These are phyloP conservation scores for Huso huso DNA, from an alignment of 2,797 vertebrate genomes.

Conservation along the genomic window DNA sequence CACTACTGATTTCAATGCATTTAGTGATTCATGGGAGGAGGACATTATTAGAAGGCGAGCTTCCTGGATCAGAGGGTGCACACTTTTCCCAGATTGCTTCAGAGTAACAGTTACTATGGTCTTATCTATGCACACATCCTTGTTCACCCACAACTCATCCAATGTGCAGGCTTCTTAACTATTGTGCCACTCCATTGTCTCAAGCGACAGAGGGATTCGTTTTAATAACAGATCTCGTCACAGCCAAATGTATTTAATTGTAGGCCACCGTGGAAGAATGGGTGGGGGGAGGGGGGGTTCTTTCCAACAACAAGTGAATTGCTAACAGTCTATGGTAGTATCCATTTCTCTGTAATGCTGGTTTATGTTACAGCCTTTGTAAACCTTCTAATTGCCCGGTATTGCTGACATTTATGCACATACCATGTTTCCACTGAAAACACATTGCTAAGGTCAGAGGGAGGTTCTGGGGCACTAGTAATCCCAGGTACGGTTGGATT, in stretches of 20 bases:
- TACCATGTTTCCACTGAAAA: constrained; percentile 68
- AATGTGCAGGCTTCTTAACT: constrained; percentile 54
- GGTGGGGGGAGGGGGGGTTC: constrained; percentile 61
- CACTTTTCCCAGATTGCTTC: constrained; percentile 47
- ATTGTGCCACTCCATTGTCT: constrained; percentile 60
- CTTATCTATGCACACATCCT: constrained; percentile 61
- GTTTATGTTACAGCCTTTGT: constrained; percentile 73
- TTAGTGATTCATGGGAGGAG: no score
- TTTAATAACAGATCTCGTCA: constrained; percentile 63
- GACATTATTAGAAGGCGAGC: no score
- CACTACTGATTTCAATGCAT: no score
- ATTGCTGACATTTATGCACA: constrained; percentile 72
- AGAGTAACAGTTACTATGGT: constrained; percentile 54
- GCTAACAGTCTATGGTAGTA: constrained; percentile 64
- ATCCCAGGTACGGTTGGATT: constrained; percentile 58
- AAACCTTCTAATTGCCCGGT: constrained; percentile 70
- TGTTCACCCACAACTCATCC: constrained; percentile 47
- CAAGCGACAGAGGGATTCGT: constrained; percentile 52
- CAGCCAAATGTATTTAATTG: constrained; percentile 64
- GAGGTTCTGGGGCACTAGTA: constrained; percentile 60
- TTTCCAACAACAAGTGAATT: constrained; percentile 73
- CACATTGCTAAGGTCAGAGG: constrained; percentile 66
- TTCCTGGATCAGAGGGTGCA: neutral
- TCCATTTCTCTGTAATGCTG: constrained; percentile 71
- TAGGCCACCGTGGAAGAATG: constrained; percentile 73